Evolutionary conservation across 2,797 vertebrate genomes (phyloP).

Genomic region (Lophius americanus): DNA sequence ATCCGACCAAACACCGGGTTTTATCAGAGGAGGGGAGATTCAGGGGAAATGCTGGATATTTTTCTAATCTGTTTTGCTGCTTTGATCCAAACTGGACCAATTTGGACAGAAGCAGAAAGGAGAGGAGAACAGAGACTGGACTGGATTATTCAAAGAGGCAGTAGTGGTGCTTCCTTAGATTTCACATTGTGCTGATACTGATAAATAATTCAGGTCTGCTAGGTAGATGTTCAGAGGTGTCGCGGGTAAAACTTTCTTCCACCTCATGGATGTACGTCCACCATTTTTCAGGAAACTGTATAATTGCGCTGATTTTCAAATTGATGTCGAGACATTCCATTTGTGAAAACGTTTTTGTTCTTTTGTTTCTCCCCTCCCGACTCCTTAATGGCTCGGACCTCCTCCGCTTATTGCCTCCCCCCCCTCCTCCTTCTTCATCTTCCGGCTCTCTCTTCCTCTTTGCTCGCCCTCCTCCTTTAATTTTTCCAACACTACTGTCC

Average conservation of each 20-base stretch:
- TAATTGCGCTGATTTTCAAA: constrained; percentile 33
- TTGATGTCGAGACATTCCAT: constrained; percentile 30
- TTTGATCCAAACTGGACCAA: constrained; percentile 49
- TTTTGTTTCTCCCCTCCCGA: constrained; percentile 22
- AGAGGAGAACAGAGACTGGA: constrained; percentile 5
- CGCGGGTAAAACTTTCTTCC: constrained; percentile 16
- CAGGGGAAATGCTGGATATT: constrained; percentile 46
- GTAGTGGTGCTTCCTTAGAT: constrained; percentile 14
- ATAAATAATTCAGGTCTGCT: constrained; percentile 19
- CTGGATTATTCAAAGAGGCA: background rate
- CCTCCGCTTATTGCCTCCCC: constrained; percentile 43
- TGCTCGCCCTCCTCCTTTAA: background rate
- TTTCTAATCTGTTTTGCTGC: constrained; percentile 35
- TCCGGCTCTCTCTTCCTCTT: constrained; percentile 6
- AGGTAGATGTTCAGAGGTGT: constrained; percentile 18
- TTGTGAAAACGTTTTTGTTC: constrained; percentile 34
- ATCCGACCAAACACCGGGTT: constrained; percentile 43
- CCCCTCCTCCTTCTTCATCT: constrained; percentile 34
- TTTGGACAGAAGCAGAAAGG: constrained; percentile 30
- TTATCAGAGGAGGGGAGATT: constrained; percentile 40
- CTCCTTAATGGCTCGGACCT: constrained; percentile 35
- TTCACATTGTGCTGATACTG: constrained; percentile 16
- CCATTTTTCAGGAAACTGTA: constrained; percentile 11
- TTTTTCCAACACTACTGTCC: constrained; percentile 19
- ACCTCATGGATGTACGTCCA: constrained; percentile 16